Percentiles rank a stretch among this genome's conserved stretches.
phyloP scores from a whole-genome alignment of 2,888 invertebrate genomes.

The Meiosimyza decipiens region DNA sequence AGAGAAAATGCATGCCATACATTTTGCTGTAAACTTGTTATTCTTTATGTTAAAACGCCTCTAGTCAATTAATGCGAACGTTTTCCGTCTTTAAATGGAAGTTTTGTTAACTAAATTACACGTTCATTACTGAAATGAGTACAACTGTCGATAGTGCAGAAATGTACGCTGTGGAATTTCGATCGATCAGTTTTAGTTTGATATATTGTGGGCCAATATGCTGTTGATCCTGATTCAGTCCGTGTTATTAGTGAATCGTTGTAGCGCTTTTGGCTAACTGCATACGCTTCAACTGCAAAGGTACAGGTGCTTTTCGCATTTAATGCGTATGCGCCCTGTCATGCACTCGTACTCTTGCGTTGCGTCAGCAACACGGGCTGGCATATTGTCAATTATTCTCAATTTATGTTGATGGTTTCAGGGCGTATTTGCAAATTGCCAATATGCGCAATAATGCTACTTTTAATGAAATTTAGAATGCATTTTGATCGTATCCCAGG shows the following conservation, averaged over 20 bases:
- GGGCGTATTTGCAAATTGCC: slow-evolving; percentile 34
- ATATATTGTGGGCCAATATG: background rate
- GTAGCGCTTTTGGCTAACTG: slow-evolving; percentile 12
- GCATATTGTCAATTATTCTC: slow-evolving; percentile 26
- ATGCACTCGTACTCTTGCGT: too few species aligned
- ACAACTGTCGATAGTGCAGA: background rate
- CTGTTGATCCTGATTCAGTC: background rate
- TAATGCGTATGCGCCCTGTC: too few species aligned
- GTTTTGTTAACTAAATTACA: slow-evolving; percentile 30
- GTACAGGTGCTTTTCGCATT: slow-evolving; percentile 22
- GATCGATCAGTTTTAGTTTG: too few species aligned
- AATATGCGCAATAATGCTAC: background rate
- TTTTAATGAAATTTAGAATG: background rate
- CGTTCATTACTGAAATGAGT: slow-evolving; percentile 31
- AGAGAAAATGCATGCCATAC: too few species aligned
- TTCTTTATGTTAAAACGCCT: slow-evolving; percentile 17
- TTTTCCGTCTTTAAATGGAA: background rate
- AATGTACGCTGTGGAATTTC: background rate
- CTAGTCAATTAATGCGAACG: slow-evolving; percentile 8
- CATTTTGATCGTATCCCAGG: background rate
- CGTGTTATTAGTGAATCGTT: background rate
- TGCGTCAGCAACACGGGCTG: background rate
- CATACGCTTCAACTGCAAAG: background rate
- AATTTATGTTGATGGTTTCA: slow-evolving; percentile 25
- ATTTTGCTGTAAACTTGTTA: background rate